Evolutionary conservation across 2,797 vertebrate species (phyloP).

Genomic region (Nannoperca obscura): DNA sequence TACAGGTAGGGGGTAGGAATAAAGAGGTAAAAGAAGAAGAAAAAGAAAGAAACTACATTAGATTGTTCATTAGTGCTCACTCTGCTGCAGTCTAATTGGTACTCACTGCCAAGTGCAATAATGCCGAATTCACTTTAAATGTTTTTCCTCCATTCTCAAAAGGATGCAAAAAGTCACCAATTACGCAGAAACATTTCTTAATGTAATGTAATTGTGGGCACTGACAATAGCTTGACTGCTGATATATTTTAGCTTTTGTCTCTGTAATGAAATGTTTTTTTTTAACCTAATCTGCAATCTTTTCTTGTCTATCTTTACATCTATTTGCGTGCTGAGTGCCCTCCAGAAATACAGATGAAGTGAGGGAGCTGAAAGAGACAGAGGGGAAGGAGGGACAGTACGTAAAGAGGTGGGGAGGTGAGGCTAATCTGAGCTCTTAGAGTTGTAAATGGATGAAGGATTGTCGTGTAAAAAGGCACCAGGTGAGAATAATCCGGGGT

Average conservation of each 20-base stretch:
- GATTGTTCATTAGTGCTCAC: constrained; percentile 61
- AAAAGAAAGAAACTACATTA: constrained; percentile 29
- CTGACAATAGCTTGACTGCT: constrained; percentile 51
- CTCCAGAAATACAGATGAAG: constrained; percentile 25
- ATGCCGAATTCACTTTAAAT: constrained; percentile 58
- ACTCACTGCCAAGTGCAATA: constrained; percentile 47
- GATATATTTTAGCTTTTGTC: constrained; percentile 66
- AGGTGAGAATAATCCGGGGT: constrained; percentile 22
- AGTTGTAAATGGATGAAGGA: constrained; percentile 51
- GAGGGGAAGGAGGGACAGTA: constrained; percentile 9
- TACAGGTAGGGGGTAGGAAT: background rate
- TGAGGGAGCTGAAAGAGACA: constrained; percentile 4
- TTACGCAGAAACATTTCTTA: constrained; percentile 59
- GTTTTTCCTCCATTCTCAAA: constrained; percentile 50
- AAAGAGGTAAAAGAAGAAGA: constrained; percentile 23
- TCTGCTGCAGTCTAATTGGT: constrained; percentile 62
- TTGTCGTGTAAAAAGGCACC: constrained; percentile 32
- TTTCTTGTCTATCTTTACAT: constrained; percentile 42
- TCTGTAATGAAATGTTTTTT: constrained; percentile 35
- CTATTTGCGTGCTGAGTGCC: constrained; percentile 6
- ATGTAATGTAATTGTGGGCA: constrained; percentile 38
- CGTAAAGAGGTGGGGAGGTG: constrained; percentile 34
- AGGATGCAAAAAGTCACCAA: constrained; percentile 64
- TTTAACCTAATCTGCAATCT: constrained; percentile 44
- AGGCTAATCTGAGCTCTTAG: constrained; percentile 46